Base-by-base conservation (phyloP, 2,113 vertebrate genomes). In the Trematomus loennbergii region DNA sequence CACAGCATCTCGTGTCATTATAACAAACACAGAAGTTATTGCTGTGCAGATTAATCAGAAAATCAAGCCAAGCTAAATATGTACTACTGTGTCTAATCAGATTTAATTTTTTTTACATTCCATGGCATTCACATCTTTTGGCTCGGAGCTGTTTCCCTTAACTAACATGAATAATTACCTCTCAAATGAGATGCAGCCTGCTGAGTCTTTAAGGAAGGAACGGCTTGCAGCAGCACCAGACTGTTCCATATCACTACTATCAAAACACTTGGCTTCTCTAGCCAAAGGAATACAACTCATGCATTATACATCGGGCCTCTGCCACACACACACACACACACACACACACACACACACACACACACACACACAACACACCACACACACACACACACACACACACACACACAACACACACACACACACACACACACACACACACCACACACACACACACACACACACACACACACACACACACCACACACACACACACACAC, bases 81-180 rank as follows among this genome's bases (percentile, higher is more conserved):
- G 53, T 50, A 83, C 48, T 43, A 49, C 18, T 1, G 52, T 62
- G 58, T 74, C 53, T 74, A 72, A 72, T 69, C 55, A 25, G 2
- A 25, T 25, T 25, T 22, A 2, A 2, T 22, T 22, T 2, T 22
- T 22, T 22, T 22, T 25, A 25, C 25, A 25, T 25, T 25, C 25
- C 25, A 25, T 25, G 25, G 25, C 25, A 25, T 25, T 17, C 33
- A 36, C 33, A 36, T 36, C 33, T 75, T 79, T 12, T 11, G 9
- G 79, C 71, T 85, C 61, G 64, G 29, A 78, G 85, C 57, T n/a
- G 69, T 85, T 87, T 81, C 68, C 25, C 43, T 87, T 77, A 82
- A 85, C 82, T 48, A 87, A 80, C 73, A 55, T 73, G 65, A 83
- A 57, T 83, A 89, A 93, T 92, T 88, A 89, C 72, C 86, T 72